These are phyloP conservation scores for Latrodectus geometricus DNA, from an alignment of 1,140 invertebrate species.

Conservation along the genomic window DNA sequence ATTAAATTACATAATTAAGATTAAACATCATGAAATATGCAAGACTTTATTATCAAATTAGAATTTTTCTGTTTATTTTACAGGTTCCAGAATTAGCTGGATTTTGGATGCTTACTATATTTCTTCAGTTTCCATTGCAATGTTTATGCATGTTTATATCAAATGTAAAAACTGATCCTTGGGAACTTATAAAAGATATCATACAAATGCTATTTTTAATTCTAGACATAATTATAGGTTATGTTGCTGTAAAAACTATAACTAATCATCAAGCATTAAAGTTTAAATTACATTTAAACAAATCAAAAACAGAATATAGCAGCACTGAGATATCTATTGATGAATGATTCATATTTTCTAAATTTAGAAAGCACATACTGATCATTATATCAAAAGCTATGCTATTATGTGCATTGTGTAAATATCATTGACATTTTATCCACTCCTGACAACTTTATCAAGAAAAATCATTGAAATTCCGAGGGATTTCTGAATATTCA, in stretches of 20 bases:
- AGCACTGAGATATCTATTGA: conserved; percentile 9
- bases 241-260: conserved; percentile 42
- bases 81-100: conserved; percentile 89
- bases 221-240: conserved; percentile 78
- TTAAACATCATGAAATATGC: too few species aligned
- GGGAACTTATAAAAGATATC: conserved; percentile 78
- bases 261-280: conserved; percentile 45
- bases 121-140: conserved; percentile 85
- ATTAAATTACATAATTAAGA: too few species aligned
- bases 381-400: too few species aligned
- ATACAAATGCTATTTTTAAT: conserved; percentile 76
- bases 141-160: conserved; percentile 79
- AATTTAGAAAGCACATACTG: too few species aligned
- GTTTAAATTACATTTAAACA: conserved; percentile 48
- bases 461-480: too few species aligned
- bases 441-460: too few species aligned
- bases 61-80: not conserved
- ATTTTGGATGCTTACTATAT: conserved; percentile 85
- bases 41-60: too few species aligned
- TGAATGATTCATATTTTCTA: too few species aligned
- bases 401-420: too few species aligned
- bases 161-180: conserved; percentile 74
- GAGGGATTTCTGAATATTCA: too few species aligned
- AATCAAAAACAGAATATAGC: conserved; percentile 2
- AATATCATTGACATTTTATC: too few species aligned